Percentiles rank a stretch among this genome's conserved stretches.
phyloP scores from a whole-genome alignment of 2,113 vertebrate species.

The Ceratotherium simum region DNA sequence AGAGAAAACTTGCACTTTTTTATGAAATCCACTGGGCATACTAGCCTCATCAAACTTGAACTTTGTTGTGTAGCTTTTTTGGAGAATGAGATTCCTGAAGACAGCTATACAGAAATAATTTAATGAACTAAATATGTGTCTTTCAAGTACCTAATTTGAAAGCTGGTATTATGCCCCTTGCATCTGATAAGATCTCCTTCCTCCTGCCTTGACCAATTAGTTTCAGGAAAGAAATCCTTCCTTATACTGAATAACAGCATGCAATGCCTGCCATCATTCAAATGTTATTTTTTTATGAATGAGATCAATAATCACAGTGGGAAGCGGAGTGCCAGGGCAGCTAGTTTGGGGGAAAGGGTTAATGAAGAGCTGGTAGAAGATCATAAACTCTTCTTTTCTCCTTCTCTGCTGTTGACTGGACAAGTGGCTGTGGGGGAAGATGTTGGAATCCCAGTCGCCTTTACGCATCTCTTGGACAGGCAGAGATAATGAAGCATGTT shows the following conservation, averaged over 20 bases:
- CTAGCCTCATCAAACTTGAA: background rate
- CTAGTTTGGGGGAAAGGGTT: background rate
- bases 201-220: background rate
- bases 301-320: background rate
- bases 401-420: background rate
- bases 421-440: background rate
- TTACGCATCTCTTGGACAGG: background rate
- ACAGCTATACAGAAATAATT: background rate
- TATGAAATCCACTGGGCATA: background rate
- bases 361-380: background rate
- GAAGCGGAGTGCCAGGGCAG: background rate
- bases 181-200: background rate
- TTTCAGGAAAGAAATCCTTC: constrained; percentile 5
- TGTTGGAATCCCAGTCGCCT: background rate
- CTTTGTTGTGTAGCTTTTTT: background rate
- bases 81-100: background rate
- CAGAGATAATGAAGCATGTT: background rate
- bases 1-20: background rate
- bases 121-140: background rate
- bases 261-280: background rate
- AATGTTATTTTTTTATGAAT: constrained; percentile 28
- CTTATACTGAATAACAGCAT: background rate
- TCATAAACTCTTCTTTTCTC: background rate
- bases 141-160: background rate
- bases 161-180: background rate